These are phyloP conservation scores for Micronycteris hirsuta DNA, from an alignment of 2,113 vertebrate genomes.

Conservation along the genomic window DNA sequence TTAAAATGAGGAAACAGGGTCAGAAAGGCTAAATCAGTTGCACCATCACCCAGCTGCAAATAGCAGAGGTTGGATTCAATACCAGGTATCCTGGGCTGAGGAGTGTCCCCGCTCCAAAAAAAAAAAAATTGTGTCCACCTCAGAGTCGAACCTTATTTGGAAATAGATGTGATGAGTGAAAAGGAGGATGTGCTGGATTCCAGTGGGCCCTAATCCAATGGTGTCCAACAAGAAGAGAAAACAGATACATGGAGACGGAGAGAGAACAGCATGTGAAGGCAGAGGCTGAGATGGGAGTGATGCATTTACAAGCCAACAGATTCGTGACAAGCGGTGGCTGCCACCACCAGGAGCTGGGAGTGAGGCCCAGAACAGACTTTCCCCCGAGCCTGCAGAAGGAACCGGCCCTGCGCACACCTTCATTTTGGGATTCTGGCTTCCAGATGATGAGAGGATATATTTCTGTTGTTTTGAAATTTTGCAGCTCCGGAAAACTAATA, in stretches of 20 bases:
- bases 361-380: fast-evolving
- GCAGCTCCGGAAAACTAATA: not conserved
- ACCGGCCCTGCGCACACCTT: not conserved
- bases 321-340: not conserved
- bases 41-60: not conserved
- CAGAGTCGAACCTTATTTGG: not conserved
- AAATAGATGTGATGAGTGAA: not conserved
- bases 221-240: not conserved
- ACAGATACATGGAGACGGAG: not conserved
- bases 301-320: not conserved
- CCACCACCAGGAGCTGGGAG: not conserved
- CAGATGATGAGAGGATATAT: not conserved
- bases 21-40: not conserved
- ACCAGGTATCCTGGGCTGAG: not conserved
- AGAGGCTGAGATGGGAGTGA: no score
- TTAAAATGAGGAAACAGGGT: not conserved
- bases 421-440: not conserved
- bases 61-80: not conserved
- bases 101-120: not conserved
- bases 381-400: not conserved
- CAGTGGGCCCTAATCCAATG: not conserved
- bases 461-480: not conserved
- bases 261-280: not conserved
- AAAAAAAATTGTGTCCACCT: not conserved
- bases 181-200: not conserved